Base-by-base conservation (phyloP, 1,140 invertebrate species). In the Brachionus paranguensis region DNA sequence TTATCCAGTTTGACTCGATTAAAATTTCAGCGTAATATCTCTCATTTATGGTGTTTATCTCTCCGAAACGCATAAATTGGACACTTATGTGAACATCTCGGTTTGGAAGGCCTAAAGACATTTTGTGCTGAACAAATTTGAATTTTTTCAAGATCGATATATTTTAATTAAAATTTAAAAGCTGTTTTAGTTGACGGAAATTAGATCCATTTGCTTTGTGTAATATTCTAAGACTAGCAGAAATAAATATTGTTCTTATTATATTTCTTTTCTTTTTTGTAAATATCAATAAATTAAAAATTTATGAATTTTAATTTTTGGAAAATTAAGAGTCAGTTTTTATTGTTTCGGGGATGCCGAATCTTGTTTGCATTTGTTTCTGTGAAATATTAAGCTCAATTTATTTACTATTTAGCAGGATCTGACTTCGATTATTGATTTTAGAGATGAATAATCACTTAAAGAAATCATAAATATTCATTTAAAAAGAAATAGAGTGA, bases 1-100 rank as follows among this genome's bases (percentile, higher is more conserved):
- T 64, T n/a, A 60, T n/a, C 78, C 78, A 79, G 12, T 64, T 55
- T n/a, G 78, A 79, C 20, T 79, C 55, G 12, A 79, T 79, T 11
- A 29, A 10, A 3, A 79, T 24, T 43, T 79, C 78, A 3, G 78
- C 78, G 11, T 79, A 43, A 29, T 33, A 79, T 79, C 47, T 55
- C 50, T 79, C 78, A 55, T 64, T 11, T 17, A 64, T 64, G 14
- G 78, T 79, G 37, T 79, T 50, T 33, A 79, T 64, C 17, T 79
- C 78, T 8, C 78, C 78, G 17, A 79, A 41, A 11, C 50, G 29
- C 20, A 50, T n/a, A 43, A 79, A 79, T 29, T 79, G 70, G 4
- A 74, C 65, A 14, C 65, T 68, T 68, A 68, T 68, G 65, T 68
- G 27, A 33, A 68, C 65, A 3, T 68, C 27, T 5, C 27, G 65